These are phyloP conservation scores for Chironex yamaguchii DNA, from an alignment of 30 jellyfish, hydroid and myxozoan species.

Conservation along the genomic window DNA sequence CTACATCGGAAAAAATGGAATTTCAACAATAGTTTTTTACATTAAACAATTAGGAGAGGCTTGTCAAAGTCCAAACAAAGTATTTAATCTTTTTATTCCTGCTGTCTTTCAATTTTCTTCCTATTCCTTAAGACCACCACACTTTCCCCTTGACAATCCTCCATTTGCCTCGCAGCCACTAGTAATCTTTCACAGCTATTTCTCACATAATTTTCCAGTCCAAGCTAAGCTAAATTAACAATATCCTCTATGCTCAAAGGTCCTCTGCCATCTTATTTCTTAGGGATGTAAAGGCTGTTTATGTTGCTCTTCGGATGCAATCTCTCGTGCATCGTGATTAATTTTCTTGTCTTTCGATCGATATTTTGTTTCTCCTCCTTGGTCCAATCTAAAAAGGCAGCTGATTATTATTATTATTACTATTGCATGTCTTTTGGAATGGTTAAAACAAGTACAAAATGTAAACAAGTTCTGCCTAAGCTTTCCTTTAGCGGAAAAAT, in stretches of 20 bases:
- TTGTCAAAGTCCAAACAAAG: slow-evolving; percentile 60
- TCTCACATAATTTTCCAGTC: slow-evolving; percentile 19
- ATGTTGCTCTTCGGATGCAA: slow-evolving; percentile 11
- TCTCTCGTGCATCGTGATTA: slow-evolving; percentile 22
- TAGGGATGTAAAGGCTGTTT: slow-evolving; percentile 14
- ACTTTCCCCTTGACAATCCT: slow-evolving; percentile 27
- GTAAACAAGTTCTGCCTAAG: no score
- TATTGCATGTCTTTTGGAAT: no score
- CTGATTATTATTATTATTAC: no score
- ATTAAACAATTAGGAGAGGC: no score
- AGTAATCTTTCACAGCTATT: slow-evolving; percentile 45
- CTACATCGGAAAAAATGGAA: no score
- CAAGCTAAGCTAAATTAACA: slow-evolving; percentile 12
- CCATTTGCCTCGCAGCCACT: slow-evolving; percentile 19
- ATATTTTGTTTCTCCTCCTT: no score
- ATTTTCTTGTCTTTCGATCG: slow-evolving; percentile 14
- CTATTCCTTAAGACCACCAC: slow-evolving; percentile 11
- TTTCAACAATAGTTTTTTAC: no score
- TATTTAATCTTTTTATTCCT: no score
- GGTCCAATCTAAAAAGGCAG: no score
- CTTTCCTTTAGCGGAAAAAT: no score
- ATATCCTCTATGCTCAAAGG: slow-evolving; percentile 29
- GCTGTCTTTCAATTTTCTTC: no score
- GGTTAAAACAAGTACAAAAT: no score
- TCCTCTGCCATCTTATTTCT: slow-evolving; percentile 52